Conservation (phyloP, 92 coral and sea anemone species). For the Palythoa caribaeorum region DNA sequence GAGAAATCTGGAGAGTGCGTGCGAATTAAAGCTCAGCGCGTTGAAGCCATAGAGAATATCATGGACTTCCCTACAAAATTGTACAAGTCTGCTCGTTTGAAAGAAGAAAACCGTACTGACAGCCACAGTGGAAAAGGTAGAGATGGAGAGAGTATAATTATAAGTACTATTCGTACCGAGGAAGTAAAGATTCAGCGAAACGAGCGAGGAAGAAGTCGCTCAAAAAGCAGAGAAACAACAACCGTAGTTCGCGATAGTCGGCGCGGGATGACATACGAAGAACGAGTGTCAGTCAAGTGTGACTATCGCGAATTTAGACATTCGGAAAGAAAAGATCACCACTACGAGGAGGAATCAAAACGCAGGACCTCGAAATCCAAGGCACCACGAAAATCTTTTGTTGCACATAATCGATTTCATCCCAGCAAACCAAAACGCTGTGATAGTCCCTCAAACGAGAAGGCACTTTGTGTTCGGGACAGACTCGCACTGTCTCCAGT, state of each 20-base stretch:
- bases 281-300: slow-evolving; percentile 30
- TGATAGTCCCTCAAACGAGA: background rate
- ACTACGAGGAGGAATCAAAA: slow-evolving; percentile 9
- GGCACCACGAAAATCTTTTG: slow-evolving; percentile 54
- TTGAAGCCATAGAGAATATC: slow-evolving; percentile 74
- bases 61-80: slow-evolving; percentile 80
- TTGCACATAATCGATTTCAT: slow-evolving; percentile 1
- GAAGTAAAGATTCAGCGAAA: slow-evolving; percentile 32
- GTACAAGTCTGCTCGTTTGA: slow-evolving; percentile 84
- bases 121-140: background rate
- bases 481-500: background rate
- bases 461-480: slow-evolving; percentile 16
- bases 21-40: slow-evolving; percentile 83
- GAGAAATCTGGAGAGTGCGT: slow-evolving; percentile 82
- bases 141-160: slow-evolving; percentile 54
- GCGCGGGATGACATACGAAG: slow-evolving; percentile 39
- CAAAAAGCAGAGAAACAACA: slow-evolving; percentile 14
- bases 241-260: background rate
- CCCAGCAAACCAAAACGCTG: slow-evolving; percentile 5
- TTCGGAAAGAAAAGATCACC: background rate
- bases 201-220: slow-evolving; percentile 16
- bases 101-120: slow-evolving; percentile 57
- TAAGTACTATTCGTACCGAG: slow-evolving; percentile 53
- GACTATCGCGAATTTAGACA: slow-evolving; percentile 38
- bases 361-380: slow-evolving; percentile 27